Evolutionary conservation across 2,113 vertebrate species (phyloP).

Genomic region (Perccottus glenii): DNA sequence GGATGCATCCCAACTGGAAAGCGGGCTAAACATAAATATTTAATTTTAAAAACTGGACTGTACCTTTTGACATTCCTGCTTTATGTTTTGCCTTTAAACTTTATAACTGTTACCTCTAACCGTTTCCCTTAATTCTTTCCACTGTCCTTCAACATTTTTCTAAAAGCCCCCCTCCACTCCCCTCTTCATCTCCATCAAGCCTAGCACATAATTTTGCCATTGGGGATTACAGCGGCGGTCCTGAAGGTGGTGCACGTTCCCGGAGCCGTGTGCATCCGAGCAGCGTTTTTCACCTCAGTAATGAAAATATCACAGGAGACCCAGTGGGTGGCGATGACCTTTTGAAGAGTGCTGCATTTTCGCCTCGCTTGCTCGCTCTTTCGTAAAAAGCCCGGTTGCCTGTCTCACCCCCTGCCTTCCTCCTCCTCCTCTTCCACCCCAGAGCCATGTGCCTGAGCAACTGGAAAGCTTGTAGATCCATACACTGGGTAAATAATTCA

Average conservation of each 20-base stretch:
- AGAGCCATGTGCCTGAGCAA: constrained; percentile 65
- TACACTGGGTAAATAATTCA: constrained; percentile 76
- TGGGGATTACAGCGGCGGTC: constrained; percentile 40
- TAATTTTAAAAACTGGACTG: background rate
- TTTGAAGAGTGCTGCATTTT: constrained; percentile 72
- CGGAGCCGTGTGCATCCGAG: constrained; percentile 47
- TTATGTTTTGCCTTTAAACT: background rate
- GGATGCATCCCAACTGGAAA: too few species aligned
- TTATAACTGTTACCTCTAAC: background rate
- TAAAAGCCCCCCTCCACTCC: background rate
- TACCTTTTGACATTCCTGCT: background rate
- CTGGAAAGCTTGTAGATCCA: constrained; percentile 72
- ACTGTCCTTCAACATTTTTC: background rate
- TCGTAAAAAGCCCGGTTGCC: constrained; percentile 72
- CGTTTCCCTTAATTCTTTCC: background rate
- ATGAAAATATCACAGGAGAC: constrained; percentile 80
- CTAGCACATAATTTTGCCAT: constrained; percentile 15
- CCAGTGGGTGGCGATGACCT: constrained; percentile 78
- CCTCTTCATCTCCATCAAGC: constrained; percentile 23
- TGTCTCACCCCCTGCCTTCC: constrained; percentile 54
- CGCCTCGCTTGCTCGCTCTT: constrained; percentile 75
- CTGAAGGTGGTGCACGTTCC: constrained; percentile 67
- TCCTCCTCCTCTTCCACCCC: constrained; percentile 40
- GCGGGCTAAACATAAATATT: background rate
- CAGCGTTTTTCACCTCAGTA: constrained; percentile 60